A percentile compares a stretch with the other conserved stretches of the same genome.
These are phyloP conservation scores for Danio tinwini DNA, from an alignment of 2,797 vertebrate species.

Conservation along the genomic window DNA sequence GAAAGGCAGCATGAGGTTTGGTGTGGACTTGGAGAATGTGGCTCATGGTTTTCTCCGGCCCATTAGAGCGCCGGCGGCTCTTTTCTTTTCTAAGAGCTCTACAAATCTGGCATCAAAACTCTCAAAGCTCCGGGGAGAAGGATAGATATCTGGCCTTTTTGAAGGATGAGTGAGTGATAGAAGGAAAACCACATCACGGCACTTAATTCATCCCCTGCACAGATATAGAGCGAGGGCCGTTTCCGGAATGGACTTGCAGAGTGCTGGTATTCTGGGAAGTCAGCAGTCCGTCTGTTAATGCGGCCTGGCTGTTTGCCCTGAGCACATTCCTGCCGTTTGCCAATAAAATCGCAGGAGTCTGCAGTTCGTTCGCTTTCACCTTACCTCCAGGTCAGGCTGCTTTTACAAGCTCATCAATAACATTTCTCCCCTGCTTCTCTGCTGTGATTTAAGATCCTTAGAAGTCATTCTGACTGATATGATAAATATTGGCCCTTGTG, in stretches of 20 bases:
- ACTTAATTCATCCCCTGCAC: slow-evolving; percentile 49
- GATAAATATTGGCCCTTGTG: slow-evolving; percentile 7
- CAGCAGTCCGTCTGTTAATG: slow-evolving; percentile 49
- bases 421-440: slow-evolving; percentile 10
- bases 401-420: slow-evolving; percentile 46
- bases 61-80: slow-evolving; percentile 12
- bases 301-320: slow-evolving; percentile 49
- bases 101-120: slow-evolving; percentile 38
- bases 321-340: slow-evolving; percentile 52
- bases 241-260: slow-evolving; percentile 34
- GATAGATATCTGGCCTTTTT: slow-evolving; percentile 18
- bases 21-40: slow-evolving; percentile 8
- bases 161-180: slow-evolving; percentile 45
- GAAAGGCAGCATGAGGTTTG: slow-evolving; percentile 18
- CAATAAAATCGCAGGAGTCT: slow-evolving; percentile 54
- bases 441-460: slow-evolving; percentile 18
- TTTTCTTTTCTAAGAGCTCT: slow-evolving; percentile 24
- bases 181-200: slow-evolving; percentile 38
- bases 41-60: background rate
- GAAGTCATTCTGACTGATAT: background rate
- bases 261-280: slow-evolving; percentile 52
- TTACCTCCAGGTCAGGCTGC: slow-evolving; percentile 29
- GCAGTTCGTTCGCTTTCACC: slow-evolving; percentile 44
- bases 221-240: slow-evolving; percentile 36
- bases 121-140: slow-evolving; percentile 33